Percentiles rank a stretch among this genome's conserved stretches.
phyloP scores from a whole-genome alignment of 1,140 invertebrate species.

The Drosophila erecta region DNA sequence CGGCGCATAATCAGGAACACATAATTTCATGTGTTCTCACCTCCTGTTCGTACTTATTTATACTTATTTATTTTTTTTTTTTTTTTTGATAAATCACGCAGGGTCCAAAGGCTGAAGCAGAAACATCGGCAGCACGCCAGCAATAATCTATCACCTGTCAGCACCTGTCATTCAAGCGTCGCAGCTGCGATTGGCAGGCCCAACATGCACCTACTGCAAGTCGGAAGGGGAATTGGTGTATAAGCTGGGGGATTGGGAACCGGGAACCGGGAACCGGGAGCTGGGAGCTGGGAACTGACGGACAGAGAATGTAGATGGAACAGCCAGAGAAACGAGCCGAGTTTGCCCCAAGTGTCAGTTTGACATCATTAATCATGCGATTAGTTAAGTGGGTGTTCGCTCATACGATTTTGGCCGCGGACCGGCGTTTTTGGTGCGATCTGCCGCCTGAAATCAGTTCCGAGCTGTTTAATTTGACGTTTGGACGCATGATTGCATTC shows the following conservation, averaged over 20 bases:
- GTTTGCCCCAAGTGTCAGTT: conserved; percentile 72
- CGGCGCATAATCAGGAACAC: conserved; percentile 52
- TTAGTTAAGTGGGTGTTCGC: conserved; percentile 83
- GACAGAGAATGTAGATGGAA: not conserved
- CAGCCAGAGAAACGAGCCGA: not conserved
- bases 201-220: conserved; percentile 55
- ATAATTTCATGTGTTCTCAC: conserved; percentile 46
- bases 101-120: conserved; percentile 5
- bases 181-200: conserved; percentile 78
- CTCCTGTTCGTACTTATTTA: conserved; percentile 4
- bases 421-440: conserved; percentile 6
- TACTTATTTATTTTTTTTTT: conserved; percentile 12
- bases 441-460: conserved; percentile 71
- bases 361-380: conserved; percentile 84
- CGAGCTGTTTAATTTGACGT: conserved; percentile 84
- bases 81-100: conserved; percentile 77
- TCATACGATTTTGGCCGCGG: conserved; percentile 30
- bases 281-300: not conserved
- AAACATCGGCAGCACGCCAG: conserved; percentile 45
- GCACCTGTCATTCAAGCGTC: conserved; percentile 84
- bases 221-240: conserved; percentile 1
- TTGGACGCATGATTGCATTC: conserved; percentile 82
- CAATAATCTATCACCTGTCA: conserved; percentile 85
- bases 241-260: not conserved
- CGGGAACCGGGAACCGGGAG: not conserved